Conservation (phyloP, 2,113 vertebrate genomes). For the Marmota monax region DNA sequence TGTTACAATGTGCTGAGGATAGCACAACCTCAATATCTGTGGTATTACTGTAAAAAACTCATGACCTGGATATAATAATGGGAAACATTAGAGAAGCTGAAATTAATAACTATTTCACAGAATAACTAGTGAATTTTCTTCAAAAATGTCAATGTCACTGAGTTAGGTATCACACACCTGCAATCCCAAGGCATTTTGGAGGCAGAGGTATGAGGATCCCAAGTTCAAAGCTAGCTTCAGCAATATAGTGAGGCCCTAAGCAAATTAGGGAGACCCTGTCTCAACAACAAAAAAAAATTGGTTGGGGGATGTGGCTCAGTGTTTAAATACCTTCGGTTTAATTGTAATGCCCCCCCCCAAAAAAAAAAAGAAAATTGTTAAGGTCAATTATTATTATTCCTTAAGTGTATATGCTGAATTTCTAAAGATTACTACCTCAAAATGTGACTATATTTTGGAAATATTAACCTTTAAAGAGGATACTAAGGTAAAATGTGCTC, state of each 20-base stretch:
- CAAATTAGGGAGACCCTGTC: too few species aligned
- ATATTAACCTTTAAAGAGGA: background rate
- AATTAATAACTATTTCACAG: background rate
- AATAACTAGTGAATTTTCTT: background rate
- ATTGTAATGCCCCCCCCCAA: too few species aligned
- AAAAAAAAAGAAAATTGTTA: background rate
- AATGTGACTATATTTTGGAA: background rate
- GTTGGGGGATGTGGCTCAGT: too few species aligned
- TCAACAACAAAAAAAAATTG: too few species aligned
- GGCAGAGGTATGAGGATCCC: too few species aligned
- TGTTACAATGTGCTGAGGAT: background rate
- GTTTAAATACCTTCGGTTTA: too few species aligned
- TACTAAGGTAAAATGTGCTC: background rate
- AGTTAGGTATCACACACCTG: too few species aligned
- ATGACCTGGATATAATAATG: background rate
- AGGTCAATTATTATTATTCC: too few species aligned
- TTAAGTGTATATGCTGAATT: background rate
- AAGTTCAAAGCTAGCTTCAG: too few species aligned
- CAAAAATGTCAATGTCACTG: background rate
- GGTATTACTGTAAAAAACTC: background rate
- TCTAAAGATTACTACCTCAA: background rate
- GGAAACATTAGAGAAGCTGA: background rate
- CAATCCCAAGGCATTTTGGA: too few species aligned
- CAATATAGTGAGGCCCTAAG: too few species aligned
- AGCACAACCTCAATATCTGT: background rate